These are phyloP conservation scores for Hyles vespertilio DNA, from an alignment of 1,140 invertebrate species.

Conservation along the genomic window DNA sequence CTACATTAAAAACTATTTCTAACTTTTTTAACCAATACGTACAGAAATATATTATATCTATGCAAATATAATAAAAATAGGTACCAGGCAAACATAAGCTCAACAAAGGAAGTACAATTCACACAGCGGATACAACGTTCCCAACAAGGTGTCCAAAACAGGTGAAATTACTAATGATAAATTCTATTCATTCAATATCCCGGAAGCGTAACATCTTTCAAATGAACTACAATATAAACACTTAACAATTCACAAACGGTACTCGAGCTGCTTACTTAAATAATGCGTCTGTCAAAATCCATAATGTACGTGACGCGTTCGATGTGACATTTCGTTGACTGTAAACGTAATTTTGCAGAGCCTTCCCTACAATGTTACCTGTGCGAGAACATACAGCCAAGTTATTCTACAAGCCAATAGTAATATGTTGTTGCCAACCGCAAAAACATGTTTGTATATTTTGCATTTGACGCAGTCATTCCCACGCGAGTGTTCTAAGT, in stretches of 20 bases:
- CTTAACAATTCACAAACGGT: conserved; percentile 43
- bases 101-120: conserved; percentile 11
- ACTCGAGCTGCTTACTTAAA: conserved; percentile 1
- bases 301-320: not conserved
- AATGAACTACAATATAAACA: conserved; percentile 33
- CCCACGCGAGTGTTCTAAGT: conserved; percentile 30
- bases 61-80: not conserved
- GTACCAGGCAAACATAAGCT: conserved; percentile 11
- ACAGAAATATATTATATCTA: too few species aligned
- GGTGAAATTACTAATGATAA: conserved; percentile 24
- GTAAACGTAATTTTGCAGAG: conserved; percentile 6
- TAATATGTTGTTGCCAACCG: not conserved
- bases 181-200: conserved; percentile 17
- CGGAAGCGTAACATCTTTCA: conserved; percentile 44
- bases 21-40: too few species aligned
- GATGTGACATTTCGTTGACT: not conserved
- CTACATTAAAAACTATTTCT: too few species aligned
- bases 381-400: not conserved
- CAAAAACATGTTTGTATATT: conserved; percentile 15
- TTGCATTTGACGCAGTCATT: conserved; percentile 21
- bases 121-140: not conserved
- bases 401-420: too few species aligned
- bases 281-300: not conserved
- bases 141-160: conserved; percentile 12
- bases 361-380: not conserved